These are phyloP conservation scores for Schizopygopsis malacanthus DNA, from an alignment of 2,797 vertebrate species.

Conservation along the genomic window DNA sequence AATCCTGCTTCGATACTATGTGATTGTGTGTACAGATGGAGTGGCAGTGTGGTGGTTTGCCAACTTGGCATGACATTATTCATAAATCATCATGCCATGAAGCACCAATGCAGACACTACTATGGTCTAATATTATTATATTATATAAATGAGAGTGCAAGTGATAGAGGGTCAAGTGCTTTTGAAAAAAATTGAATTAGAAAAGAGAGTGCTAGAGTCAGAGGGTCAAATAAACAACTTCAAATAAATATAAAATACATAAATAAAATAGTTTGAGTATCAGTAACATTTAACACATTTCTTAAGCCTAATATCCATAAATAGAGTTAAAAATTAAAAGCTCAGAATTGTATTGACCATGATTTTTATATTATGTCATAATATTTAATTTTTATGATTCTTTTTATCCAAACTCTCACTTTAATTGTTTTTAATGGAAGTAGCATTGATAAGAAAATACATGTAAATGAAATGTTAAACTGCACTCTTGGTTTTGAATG, in stretches of 20 bases:
- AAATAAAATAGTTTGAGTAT: neutral
- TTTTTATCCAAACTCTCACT: neutral
- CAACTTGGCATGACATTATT: conserved; percentile 50
- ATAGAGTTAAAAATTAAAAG: neutral
- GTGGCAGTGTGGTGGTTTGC: conserved; percentile 40
- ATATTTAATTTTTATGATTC: neutral
- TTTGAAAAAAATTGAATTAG: too few relatives aligned
- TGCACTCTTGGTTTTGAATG: neutral
- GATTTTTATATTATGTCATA: neutral
- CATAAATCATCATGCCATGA: conserved; percentile 44
- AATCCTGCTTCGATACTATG: conserved; percentile 18
- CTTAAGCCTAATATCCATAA: neutral
- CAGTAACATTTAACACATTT: neutral
- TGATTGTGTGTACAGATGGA: conserved; percentile 57
- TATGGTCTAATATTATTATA: neutral
- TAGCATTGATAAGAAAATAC: neutral
- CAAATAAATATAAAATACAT: too few relatives aligned
- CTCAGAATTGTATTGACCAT: neutral
- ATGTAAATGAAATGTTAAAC: conserved; percentile 1
- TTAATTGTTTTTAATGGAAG: neutral
- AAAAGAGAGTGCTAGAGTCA: too few relatives aligned
- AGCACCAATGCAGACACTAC: conserved; percentile 30
- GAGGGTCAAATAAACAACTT: too few relatives aligned
- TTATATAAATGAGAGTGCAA: too few relatives aligned
- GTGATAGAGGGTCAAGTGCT: too few relatives aligned